Base-by-base conservation (phyloP, 1,140 invertebrate species). In the Tetranychus cinnabarinus region DNA sequence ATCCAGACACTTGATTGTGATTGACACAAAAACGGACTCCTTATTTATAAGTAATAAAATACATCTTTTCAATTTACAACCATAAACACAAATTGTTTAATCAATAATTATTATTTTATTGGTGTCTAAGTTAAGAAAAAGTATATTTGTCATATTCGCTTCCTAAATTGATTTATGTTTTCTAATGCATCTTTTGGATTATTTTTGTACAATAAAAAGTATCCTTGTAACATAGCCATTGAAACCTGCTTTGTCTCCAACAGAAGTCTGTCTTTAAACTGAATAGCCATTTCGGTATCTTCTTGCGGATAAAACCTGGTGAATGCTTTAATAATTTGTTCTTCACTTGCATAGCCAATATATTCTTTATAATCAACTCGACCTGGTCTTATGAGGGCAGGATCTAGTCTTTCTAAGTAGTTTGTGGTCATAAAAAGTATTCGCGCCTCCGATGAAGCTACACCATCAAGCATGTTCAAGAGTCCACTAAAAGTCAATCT, bases 371-470 rank as follows among this genome's bases (percentile, higher is more conserved):
- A 69, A 71, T 99, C 95, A 1, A 98, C 88, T 65, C 96, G 76
- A 1, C 96, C 96, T 7, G 96, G 95, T 64, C 96, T 76, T 56
- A 98, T 85, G n/a, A 99, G 73, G 13, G 95, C 95, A 63, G 88
- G 83, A 76, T 99, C 95, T 56, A 99, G 76, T 67, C 91, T 84
- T 65, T 98, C 87, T 56, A 95, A 75, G 73, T 97, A 95, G 77
- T 99, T 99, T 1, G 96, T 99, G 0, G 96, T 99, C 96, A 98
- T 98, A 72, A 99, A 98, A 15, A 99, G 77, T 64, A 99, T 91
- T 63, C 96, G 76, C 8, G 88, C 96, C 77, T 99, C 96, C 4
- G 93, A 85, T 39, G 91, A 97, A 3, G 90, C 92, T n/a, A 98
- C 95, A 13, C 96, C 96, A 76, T 99, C 96, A 33, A 99, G 75